phyloP scores from a whole-genome alignment of 2,888 invertebrate species.

The Seladonia tumulorum region DNA sequence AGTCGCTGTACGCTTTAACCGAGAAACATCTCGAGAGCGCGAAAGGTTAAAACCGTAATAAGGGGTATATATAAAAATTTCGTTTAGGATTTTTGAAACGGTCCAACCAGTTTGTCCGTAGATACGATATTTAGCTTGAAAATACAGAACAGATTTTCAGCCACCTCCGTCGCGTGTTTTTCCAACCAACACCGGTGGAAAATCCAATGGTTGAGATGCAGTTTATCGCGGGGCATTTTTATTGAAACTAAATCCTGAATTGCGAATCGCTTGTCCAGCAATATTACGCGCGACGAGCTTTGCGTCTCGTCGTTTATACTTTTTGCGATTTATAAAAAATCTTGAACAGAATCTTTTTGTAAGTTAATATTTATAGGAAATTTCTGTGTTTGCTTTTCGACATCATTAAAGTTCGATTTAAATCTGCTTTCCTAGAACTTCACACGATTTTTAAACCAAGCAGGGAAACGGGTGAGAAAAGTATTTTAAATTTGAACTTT shows the following conservation, averaged over 20 bases:
- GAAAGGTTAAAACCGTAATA: background rate
- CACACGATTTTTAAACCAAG: too few species aligned
- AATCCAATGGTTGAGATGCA: background rate
- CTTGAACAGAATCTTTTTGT: background rate
- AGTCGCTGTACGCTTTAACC: background rate
- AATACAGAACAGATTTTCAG: background rate
- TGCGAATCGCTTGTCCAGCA: background rate
- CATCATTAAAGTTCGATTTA: too few species aligned
- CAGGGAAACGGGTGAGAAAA: too few species aligned
- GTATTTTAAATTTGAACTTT: too few species aligned
- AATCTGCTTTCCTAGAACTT: too few species aligned
- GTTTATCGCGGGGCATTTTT: background rate
- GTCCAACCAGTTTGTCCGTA: background rate
- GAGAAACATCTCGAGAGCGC: background rate
- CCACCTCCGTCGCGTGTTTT: background rate
- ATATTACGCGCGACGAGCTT: background rate
- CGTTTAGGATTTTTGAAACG: background rate
- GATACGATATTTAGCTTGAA: background rate
- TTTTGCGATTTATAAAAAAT: background rate
- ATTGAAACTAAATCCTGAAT: background rate
- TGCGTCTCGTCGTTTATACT: background rate
- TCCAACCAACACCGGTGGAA: background rate
- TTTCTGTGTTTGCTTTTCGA: background rate
- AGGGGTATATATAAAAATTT: background rate
- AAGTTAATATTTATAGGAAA: background rate